A percentile compares a stretch with the other conserved stretches of the same genome.
Evolutionary conservation across 2,113 vertebrate genomes (phyloP).

Genomic region (Stercorarius parasiticus): DNA sequence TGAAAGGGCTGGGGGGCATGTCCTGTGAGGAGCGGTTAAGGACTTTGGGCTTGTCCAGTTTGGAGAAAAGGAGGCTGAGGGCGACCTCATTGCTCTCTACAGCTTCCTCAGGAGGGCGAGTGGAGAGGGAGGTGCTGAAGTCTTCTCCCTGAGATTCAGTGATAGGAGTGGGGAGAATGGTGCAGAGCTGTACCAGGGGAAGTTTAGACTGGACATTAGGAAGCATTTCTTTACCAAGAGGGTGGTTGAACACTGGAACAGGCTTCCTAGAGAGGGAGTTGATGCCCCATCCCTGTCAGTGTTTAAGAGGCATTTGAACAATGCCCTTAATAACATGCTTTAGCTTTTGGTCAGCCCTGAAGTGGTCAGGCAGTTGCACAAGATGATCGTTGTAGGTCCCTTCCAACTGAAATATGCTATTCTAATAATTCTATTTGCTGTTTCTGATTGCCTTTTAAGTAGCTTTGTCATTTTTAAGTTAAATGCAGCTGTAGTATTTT

Average conservation of each 20-base stretch:
- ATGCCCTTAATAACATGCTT: neutral
- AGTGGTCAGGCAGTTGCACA: neutral
- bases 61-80: neutral
- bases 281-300: neutral
- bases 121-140: neutral
- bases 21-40: rapidly evolving
- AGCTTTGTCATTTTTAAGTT: neutral
- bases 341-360: neutral
- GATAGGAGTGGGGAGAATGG: neutral
- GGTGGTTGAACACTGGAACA: neutral
- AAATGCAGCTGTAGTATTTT: neutral
- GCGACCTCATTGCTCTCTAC: neutral
- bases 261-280: neutral
- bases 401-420: neutral
- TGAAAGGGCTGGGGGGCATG: neutral
- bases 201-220: neutral
- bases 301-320: neutral
- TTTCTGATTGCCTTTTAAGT: neutral
- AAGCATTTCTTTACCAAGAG: neutral
- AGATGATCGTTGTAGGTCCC: neutral
- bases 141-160: neutral
- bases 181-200: neutral
- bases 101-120: neutral
- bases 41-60: neutral
- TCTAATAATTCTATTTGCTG: neutral